These are phyloP conservation scores for Selene dorsalis DNA, from an alignment of 2,797 vertebrate genomes.

Conservation along the genomic window DNA sequence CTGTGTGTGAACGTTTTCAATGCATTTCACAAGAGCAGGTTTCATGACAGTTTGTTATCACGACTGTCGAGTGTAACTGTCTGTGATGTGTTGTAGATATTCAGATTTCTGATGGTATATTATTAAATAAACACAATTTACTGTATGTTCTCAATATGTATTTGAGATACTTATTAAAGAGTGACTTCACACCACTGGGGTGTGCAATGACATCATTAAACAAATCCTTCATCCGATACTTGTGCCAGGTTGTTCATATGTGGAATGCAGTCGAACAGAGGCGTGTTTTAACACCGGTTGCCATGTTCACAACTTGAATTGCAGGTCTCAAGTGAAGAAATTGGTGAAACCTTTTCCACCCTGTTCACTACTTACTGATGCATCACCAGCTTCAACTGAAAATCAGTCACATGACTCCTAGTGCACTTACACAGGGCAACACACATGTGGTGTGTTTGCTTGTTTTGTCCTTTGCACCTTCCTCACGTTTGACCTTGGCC, in stretches of 20 bases:
- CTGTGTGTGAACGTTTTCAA: not conserved
- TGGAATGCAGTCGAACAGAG: no score
- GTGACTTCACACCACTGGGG: no score
- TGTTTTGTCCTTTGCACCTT: conserved; percentile 10
- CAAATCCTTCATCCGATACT: no score
- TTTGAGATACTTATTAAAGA: not conserved
- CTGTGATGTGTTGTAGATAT: not conserved
- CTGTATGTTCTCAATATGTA: not conserved
- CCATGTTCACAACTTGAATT: not conserved
- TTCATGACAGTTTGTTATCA: not conserved
- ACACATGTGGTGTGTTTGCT: not conserved
- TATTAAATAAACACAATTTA: not conserved
- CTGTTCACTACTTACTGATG: not conserved
- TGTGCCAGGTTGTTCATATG: no score
- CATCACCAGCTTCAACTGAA: not conserved
- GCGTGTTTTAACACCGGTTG: not conserved
- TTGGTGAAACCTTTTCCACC: no score
- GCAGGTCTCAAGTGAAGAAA: not conserved
- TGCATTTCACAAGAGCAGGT: not conserved
- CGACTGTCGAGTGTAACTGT: not conserved
- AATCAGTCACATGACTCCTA: conserved; percentile 11
- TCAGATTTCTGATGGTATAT: not conserved
- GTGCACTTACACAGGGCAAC: not conserved
- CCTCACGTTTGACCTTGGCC: conserved; percentile 36
- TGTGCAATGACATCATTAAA: no score